Evolutionary conservation across 2,113 vertebrate genomes (phyloP), one percentile per base, ranked within the genome.

Genomic region (Vireo altiloquus): DNA sequence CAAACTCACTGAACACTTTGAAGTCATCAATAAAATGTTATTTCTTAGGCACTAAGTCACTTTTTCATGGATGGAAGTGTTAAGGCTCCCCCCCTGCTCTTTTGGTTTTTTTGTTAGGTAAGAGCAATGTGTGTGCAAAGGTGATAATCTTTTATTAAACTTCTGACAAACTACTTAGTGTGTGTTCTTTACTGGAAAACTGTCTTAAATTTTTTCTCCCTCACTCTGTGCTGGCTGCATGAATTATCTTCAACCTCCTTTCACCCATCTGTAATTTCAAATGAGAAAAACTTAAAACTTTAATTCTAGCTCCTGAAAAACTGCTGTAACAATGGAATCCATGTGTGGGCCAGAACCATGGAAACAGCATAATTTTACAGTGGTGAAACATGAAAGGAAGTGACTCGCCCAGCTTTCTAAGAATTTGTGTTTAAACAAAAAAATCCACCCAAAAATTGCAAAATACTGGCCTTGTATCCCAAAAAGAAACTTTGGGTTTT

Each of bases 291-390:
- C 20, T 7, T 49, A 20, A 61, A 85, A 72, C 63, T 78, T 70
- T 8, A 70, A 74, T 92, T 87, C 69, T 52, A 66, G 69, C 69
- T 91, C 68, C 74, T 91, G 72, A 60, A 92, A 81, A 94, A 46
- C 64, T 75, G 69, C 74, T 82, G 40, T 40, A 57, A 95, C 84
- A 93, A 79, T 90, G 82, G 57, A 74, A 85, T 93, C 65, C 37
- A 14, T 87, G 94, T 94, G 94, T 96, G 85, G 90, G 92, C 95
- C 82, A 90, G 53, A 91, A 28, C 90, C 85, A 91, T 94, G 82
- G 95, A 82, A 96, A 93, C 88, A 1, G 78, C 46, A 35, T 85
- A 56, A 90, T 90, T 94, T 64, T 87, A 56, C 81, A 84, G 82
- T 60, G 94, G 33, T 89, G 40, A 61, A 94, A 46, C 66, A 35